phyloP scores from a whole-genome alignment of 2,113 vertebrate species.

The Oryctolagus cuniculus region DNA sequence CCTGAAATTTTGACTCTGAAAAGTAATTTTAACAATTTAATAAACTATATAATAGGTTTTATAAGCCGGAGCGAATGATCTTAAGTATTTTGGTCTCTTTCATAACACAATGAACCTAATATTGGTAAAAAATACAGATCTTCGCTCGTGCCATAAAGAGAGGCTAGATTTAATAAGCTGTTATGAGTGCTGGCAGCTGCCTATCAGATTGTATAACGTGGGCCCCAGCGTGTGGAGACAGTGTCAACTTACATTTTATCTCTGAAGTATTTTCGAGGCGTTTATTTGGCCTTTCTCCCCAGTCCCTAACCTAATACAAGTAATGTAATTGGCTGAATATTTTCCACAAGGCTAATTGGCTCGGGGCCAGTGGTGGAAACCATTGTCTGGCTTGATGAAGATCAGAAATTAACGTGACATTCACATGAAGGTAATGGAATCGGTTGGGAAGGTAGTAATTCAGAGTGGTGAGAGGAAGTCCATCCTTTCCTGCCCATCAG shows the following conservation, averaged over 20 bases:
- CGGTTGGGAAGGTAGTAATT: conserved; percentile 92
- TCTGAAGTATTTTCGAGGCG: conserved; percentile 87
- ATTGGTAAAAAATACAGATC: conserved; percentile 91
- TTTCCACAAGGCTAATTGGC: conserved; percentile 93
- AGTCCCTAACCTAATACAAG: conserved; percentile 88
- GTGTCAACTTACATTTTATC: conserved; percentile 91
- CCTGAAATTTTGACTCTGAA: conserved; percentile 85
- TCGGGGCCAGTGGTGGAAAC: conserved; percentile 89
- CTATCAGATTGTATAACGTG: conserved; percentile 90
- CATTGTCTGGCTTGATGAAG: conserved; percentile 93
- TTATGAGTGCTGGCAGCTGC: conserved; percentile 92
- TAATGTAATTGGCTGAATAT: conserved; percentile 92
- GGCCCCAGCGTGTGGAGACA: conserved; percentile 85
- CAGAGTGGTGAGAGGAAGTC: conserved; percentile 90
- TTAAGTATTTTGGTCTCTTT: conserved; percentile 91
- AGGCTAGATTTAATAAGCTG: conserved; percentile 91
- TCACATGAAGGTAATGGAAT: conserved; percentile 96
- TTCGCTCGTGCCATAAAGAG: conserved; percentile 88
- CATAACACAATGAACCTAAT: conserved; percentile 90
- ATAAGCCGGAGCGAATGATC: conserved; percentile 88
- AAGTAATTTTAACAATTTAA: conserved; percentile 92
- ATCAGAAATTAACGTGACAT: conserved; percentile 98
- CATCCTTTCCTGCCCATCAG: conserved; percentile 85
- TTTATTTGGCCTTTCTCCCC: conserved; percentile 89
- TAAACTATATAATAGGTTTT: conserved; percentile 90